Evolutionary conservation across 2,888 invertebrate species (phyloP), one percentile per base, ranked within the genome.

Genomic region (Cosmopolites sordidus): DNA sequence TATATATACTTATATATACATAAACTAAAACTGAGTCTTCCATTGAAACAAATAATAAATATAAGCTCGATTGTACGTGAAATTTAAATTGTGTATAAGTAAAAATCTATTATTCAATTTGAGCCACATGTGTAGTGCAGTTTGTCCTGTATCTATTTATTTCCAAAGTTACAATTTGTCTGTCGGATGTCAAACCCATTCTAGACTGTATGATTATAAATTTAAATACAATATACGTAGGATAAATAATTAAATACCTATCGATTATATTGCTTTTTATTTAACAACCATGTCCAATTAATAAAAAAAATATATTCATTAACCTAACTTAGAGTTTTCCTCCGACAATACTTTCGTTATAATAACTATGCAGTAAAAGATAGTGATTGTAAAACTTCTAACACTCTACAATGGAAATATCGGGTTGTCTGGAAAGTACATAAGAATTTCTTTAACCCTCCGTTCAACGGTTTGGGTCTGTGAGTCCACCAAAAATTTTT

Each of bases 1-100:
- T 58, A 63, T 64, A 62, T 60, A 61, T 58, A 62, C 58, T 56
- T 62, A 58, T 60, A 63, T 63, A 64, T 63, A 65, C 68, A 66
- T 69, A 67, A 69, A 69, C 70, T 70, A 71, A 71, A 73, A 74
- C 73, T 69, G 69, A 73, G 75, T 75, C 75, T 75, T 75, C 75
- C 75, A 75, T 69, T 73, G 73, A 73, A 73, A 74, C 74, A 75
- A 74, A 74, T 74, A 75, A 74, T 73, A 74, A 72, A 69, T 72
- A 68, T 74, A 74, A 53, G 56, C 50, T 54, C 54, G 44, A 50
- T 40, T 50, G 37, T 54, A 54, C 42, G 54, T 50, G 41, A 46
- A 53, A 44, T 42, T 56, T 51, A 39, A 48, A 56, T 27, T 43
- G 42, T 52, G 48, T 48, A 44, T 51, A 41, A 73, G 73, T 69